Percentiles rank a stretch among this genome's conserved stretches.
phyloP scores from a whole-genome alignment of 1,140 invertebrate species.

The Lordiphosa collinella region DNA sequence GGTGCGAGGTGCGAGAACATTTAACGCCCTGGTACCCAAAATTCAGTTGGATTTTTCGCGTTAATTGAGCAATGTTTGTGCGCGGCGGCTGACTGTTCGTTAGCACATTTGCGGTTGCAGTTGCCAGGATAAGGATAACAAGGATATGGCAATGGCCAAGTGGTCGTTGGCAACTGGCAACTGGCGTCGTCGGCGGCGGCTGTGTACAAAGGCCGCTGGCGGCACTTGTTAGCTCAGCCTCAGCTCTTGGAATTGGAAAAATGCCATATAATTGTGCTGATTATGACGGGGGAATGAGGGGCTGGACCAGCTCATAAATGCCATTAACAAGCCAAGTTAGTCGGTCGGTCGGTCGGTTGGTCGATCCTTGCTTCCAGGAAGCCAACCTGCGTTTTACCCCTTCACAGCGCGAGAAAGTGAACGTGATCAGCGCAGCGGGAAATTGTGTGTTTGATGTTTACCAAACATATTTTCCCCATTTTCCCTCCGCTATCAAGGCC shows the following conservation, averaged over 20 bases:
- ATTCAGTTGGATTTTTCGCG: slow-evolving; percentile 47
- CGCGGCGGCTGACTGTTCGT: slow-evolving; percentile 54
- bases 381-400: background rate
- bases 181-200: slow-evolving; percentile 30
- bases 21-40: slow-evolving; percentile 43
- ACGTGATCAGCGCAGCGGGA: slow-evolving; percentile 30
- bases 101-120: slow-evolving; percentile 71
- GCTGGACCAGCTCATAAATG: slow-evolving; percentile 49
- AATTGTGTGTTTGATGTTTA: slow-evolving; percentile 26
- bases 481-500: slow-evolving; percentile 14
- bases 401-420: slow-evolving; percentile 34
- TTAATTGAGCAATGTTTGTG: slow-evolving; percentile 67
- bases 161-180: background rate
- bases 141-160: slow-evolving; percentile 36
- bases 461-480: slow-evolving; percentile 29
- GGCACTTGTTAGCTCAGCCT: slow-evolving; percentile 44
- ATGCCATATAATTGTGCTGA: slow-evolving; percentile 77
- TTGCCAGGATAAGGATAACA: slow-evolving; percentile 50
- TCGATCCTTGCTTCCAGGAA: slow-evolving; percentile 51
- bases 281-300: slow-evolving; percentile 30
- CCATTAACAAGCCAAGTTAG: slow-evolving; percentile 60
- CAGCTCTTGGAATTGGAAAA: slow-evolving; percentile 59
- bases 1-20: slow-evolving; percentile 57
- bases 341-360: too few relatives aligned
- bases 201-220: slow-evolving; percentile 43